Base-by-base conservation (phyloP, 2,113 vertebrate genomes). In the Hymenochirus boettgeri region DNA sequence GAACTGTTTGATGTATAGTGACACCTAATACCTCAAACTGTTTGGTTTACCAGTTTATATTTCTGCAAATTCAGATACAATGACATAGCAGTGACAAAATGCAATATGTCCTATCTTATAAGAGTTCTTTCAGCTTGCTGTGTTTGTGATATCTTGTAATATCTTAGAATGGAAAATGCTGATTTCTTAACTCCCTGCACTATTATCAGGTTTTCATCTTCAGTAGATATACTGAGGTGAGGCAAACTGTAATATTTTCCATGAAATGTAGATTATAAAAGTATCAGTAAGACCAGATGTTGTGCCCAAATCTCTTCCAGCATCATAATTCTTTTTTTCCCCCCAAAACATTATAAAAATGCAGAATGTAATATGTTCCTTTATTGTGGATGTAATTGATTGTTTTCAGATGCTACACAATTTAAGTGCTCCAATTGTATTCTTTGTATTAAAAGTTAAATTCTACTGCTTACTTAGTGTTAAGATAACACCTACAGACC, bases 61-160 rank as follows among this genome's bases (percentile, higher is more conserved):
- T 65, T 33, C 54, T 65, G 21, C 45, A 65, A 29, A 57, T 65
- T 65, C 57, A 57, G 45, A 25, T 50, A 27, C 27, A 22, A 55
- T 65, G 63, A 65, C 63, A 65, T 19, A 57, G 18, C 42, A 50
- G 37, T 50, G 63, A 65, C 63, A 65, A 50, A 57, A 57, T 65
- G 57, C 63, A 65, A 57, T 65, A 65, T 65, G 63, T 37, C 27
- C 54, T 57, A 50, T 65, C 63, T 57, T 54, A 45, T 25, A 65
- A 57, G 63, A 65, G 50, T 48, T 65, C 42, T 50, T 65, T 47
- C 63, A 65, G 53, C 63, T 48, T 57, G 53, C n/a, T 15, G 42
- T 50, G 54, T 26, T 48, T 37, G 26, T 65, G 63, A 65, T 65
- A n/a, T n/a, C n/a, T n/a, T n/a, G n/a, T 65, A 57, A 65, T 65